Evolutionary conservation across 2,888 invertebrate species (phyloP), one percentile per base, ranked within the genome.

Genomic region (Euplagia quadripunctaria): DNA sequence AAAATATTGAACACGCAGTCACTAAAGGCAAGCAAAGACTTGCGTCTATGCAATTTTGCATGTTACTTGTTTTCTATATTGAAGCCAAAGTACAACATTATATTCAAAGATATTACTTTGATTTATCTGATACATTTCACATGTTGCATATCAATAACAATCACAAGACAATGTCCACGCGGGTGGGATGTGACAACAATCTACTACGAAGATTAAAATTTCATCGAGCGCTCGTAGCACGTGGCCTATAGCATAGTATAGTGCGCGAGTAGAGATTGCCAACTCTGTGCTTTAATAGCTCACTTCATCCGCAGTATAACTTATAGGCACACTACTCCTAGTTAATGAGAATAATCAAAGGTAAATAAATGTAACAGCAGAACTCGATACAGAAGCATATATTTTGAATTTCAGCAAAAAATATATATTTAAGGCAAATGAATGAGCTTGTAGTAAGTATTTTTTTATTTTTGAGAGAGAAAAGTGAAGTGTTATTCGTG

Each of bases 201-300:
- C 73, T 73, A 79, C 72, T 82, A 81, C 78, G 78, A 82, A 85
- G 72, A 77, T 20, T 20, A 11, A 58, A 58, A 58, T 87, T 79
- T 85, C 85, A 84, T 80, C 75, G 79, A 73, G 82, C 75, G 78
- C 70, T 76, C 75, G 74, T 79, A 85, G 85, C 90, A 89, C 89
- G 89, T 90, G 91, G 90, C 90, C 91, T 91, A 90, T 79, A 82
- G 87, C 87, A 91, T 90, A 86, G 85, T 88, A 85, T 81, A 86
- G 84, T 79, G 76, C 81, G 71, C 80, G 79, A 80, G 81, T 84
- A 88, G 55, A 49, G 61, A 41, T 66, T 91, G 94, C 93, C 92
- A 93, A 93, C 85, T 89, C 87, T 86, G 84, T 78, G 90, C 88
- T 89, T 91, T 92, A 92, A 92, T 93, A 92, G 90, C 90, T 91